Conservation (phyloP, 2,113 vertebrate genomes). For the Xerus inauris region DNA sequence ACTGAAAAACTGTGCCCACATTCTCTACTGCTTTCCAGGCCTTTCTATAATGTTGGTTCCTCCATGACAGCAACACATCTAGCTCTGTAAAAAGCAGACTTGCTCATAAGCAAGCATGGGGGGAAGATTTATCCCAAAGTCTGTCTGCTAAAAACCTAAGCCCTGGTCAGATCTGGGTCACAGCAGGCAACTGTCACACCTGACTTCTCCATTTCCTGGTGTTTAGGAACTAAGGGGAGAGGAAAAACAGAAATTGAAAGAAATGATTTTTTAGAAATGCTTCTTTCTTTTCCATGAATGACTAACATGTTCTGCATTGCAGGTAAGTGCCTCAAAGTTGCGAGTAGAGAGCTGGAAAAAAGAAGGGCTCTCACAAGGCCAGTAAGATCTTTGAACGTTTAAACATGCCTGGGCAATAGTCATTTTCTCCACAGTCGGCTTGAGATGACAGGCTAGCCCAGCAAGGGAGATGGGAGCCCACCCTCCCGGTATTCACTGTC, state of each 20-base stretch:
- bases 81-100: not conserved
- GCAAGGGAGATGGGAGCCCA: not conserved
- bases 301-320: not conserved
- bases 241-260: constrained; percentile 32
- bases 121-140: not conserved
- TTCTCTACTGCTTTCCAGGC: not conserved
- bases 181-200: accelerated
- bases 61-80: accelerated
- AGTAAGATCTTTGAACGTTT: not conserved
- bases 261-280: not conserved
- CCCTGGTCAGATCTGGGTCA: not conserved
- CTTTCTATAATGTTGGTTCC: accelerated
- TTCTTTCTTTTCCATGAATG: not conserved
- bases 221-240: not conserved
- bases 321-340: not conserved
- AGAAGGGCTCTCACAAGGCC: not conserved
- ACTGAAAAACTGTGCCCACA: not conserved
- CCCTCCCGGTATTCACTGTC: not conserved
- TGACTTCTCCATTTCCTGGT: not conserved
- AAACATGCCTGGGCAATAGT: not conserved
- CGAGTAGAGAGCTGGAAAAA: not conserved
- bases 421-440: not conserved
- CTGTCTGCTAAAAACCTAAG: not conserved
- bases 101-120: accelerated
- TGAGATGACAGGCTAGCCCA: not conserved